phyloP scores from a whole-genome alignment of 53 echinoderm and acorn worm genomes.

The Hippasteria phrygiana region DNA sequence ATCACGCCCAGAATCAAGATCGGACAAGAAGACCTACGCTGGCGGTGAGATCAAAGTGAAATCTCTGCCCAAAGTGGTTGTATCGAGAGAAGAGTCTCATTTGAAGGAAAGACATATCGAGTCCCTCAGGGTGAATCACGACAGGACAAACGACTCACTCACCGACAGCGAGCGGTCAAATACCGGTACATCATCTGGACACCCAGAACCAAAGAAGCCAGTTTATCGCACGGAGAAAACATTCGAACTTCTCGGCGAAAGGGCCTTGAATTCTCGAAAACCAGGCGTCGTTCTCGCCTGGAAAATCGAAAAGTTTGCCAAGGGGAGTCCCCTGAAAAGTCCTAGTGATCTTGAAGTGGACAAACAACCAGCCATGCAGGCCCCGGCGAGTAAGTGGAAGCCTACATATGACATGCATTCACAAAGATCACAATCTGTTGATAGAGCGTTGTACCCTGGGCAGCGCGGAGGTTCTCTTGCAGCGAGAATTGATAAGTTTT shows the following conservation, averaged over 20 bases:
- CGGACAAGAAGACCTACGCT: constrained; percentile 24
- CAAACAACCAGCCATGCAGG: constrained; percentile 14
- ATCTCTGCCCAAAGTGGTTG: constrained; percentile 52
- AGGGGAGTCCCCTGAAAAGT: constrained; percentile 57
- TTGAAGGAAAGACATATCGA: constrained; percentile 45
- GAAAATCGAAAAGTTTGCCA: constrained; percentile 59
- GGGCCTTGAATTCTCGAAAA: constrained; percentile 18
- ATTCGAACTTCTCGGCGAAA: constrained; percentile 35
- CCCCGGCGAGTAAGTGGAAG: constrained; percentile 18
- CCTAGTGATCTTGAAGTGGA: constrained; percentile 12
- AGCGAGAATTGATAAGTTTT: constrained; percentile 43
- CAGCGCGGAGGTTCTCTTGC: constrained; percentile 42
- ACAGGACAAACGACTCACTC: constrained; percentile 31
- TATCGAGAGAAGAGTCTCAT: constrained; percentile 43
- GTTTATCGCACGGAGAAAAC: constrained; percentile 54
- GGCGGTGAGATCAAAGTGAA: constrained; percentile 60
- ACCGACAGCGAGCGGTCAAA: constrained; percentile 44
- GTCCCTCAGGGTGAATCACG: constrained; percentile 48
- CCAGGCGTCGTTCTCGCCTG: constrained; percentile 50
- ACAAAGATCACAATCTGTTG: constrained; percentile 37
- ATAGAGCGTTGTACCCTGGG: constrained; percentile 47
- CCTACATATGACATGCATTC: constrained; percentile 2
- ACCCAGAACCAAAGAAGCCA: constrained; percentile 20
- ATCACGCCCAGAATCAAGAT: constrained; percentile 15
- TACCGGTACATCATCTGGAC: constrained; percentile 15